phyloP scores from a whole-genome alignment of 2,888 invertebrate genomes.

The Drosophila neonasuta region DNA sequence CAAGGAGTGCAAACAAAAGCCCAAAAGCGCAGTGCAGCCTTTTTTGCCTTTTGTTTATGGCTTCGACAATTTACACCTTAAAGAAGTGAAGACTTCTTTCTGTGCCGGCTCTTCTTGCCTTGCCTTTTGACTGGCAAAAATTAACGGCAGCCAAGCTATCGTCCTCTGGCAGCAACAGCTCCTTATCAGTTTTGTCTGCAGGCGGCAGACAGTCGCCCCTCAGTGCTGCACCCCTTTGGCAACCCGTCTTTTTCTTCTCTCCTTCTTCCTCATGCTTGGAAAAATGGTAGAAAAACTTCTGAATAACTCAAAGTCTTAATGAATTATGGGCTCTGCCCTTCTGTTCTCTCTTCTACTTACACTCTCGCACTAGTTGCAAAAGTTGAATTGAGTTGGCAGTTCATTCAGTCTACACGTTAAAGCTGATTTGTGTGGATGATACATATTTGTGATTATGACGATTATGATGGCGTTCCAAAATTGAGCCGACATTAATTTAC shows the following conservation, averaged over 20 bases:
- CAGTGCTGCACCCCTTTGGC: slow-evolving; percentile 3
- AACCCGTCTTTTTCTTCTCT: not conserved
- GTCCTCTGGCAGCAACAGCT: slow-evolving; percentile 33
- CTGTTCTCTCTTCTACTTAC: slow-evolving; percentile 16
- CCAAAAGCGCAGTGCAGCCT: slow-evolving; percentile 45
- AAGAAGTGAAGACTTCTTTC: slow-evolving; percentile 52
- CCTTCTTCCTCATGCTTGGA: slow-evolving; percentile 23
- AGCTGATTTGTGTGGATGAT: slow-evolving; percentile 21
- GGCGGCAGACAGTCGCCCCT: slow-evolving; percentile 53
- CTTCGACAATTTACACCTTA: slow-evolving; percentile 80
- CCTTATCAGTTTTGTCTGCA: slow-evolving; percentile 67
- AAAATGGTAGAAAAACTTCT: slow-evolving; percentile 58
- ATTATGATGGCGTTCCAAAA: slow-evolving; percentile 13
- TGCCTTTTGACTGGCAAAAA: slow-evolving; percentile 37
- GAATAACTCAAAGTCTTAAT: slow-evolving; percentile 74
- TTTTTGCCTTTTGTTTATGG: slow-evolving; percentile 73
- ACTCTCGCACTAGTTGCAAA: slow-evolving; percentile 23
- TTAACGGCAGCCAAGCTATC: slow-evolving; percentile 61
- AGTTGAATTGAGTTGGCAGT: slow-evolving; percentile 36
- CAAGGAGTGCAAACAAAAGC: slow-evolving; percentile 68
- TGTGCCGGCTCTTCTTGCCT: slow-evolving; percentile 11
- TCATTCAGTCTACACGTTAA: slow-evolving; percentile 13
- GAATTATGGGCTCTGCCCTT: slow-evolving; percentile 58
- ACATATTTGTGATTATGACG: slow-evolving; percentile 23
- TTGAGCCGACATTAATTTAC: not conserved